A percentile compares a stretch with the other conserved stretches of the same genome.
These are phyloP conservation scores for Paragorgia papillata DNA, from an alignment of 92 coral and sea anemone genomes.

Conservation along the genomic window DNA sequence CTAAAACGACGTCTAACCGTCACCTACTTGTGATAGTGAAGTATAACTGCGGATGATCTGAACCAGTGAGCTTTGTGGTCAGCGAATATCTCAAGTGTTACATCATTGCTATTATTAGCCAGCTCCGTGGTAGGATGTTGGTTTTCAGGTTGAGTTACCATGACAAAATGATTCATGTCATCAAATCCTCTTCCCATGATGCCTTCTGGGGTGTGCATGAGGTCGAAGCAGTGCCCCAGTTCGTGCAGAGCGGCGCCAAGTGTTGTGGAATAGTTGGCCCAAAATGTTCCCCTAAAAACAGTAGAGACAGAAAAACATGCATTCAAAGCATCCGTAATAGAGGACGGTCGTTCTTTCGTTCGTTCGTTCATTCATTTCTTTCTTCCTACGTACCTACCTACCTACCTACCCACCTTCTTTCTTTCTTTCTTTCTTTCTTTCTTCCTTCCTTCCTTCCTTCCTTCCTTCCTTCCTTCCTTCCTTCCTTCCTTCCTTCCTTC, in stretches of 20 bases:
- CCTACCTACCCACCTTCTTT: too few relatives aligned
- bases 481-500: too few relatives aligned
- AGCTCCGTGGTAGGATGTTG: neutral
- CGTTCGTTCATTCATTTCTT: too few relatives aligned
- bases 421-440: too few relatives aligned
- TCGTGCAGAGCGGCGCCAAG: slow-evolving; percentile 98
- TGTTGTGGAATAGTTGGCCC: slow-evolving; percentile 98
- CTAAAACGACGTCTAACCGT: too few relatives aligned
- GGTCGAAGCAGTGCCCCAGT: slow-evolving; percentile 95
- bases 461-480: too few relatives aligned
- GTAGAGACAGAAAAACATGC: neutral
- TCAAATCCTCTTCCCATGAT: slow-evolving; percentile 98
- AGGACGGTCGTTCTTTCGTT: too few relatives aligned
- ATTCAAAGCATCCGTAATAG: neutral
- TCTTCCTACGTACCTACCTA: too few relatives aligned
- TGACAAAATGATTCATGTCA: slow-evolving; percentile 82
- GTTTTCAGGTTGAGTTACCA: slow-evolving; percentile 60
- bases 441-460: too few relatives aligned
- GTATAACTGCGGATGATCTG: slow-evolving; percentile 88
- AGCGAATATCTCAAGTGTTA: slow-evolving; percentile 56
- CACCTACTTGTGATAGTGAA: slow-evolving; percentile 84
- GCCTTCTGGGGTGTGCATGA: slow-evolving; percentile 94
- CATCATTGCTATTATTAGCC: neutral
- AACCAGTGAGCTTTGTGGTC: slow-evolving; percentile 94
- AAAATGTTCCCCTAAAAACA: slow-evolving; percentile 85